Percentiles rank a stretch among this genome's conserved stretches.
phyloP scores from a whole-genome alignment of 2,113 vertebrate genomes.

The Geococcyx californianus region DNA sequence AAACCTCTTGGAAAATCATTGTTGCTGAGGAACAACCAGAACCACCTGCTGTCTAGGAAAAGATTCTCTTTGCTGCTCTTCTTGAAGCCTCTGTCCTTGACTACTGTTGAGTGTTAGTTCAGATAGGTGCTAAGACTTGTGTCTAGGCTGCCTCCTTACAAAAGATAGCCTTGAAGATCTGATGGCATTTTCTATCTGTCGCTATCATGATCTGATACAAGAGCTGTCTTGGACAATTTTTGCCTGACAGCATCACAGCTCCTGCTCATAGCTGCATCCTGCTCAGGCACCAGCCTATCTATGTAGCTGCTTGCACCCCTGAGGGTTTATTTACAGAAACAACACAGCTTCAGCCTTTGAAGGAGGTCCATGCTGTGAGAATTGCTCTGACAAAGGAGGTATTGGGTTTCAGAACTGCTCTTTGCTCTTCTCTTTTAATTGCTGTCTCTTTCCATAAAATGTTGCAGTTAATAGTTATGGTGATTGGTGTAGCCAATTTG shows the following conservation, averaged over 20 bases:
- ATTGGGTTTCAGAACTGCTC: not conserved
- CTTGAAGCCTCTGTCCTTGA: not conserved
- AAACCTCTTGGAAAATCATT: not conserved
- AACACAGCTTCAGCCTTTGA: not conserved
- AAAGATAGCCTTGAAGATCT: not conserved
- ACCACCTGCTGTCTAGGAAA: not conserved
- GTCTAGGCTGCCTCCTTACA: not conserved
- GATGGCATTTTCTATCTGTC: slow-evolving; percentile 32
- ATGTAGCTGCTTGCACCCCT: not conserved
- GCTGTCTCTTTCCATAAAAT: slow-evolving; percentile 50
- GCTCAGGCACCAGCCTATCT: not conserved
- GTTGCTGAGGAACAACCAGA: not conserved
- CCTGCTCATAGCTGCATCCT: not conserved
- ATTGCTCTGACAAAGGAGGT: not conserved
- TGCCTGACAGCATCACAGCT: not conserved
- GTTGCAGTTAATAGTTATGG: slow-evolving; percentile 52
- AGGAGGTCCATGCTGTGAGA: not conserved
- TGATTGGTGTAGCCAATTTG: slow-evolving; percentile 66
- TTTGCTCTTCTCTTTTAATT: slow-evolving; percentile 51
- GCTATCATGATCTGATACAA: not conserved
- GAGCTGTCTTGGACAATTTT: not conserved
- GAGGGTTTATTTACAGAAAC: slow-evolving; percentile 22
- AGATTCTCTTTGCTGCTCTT: not conserved
- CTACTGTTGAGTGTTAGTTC: not conserved
- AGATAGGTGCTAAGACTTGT: not conserved